Percentiles rank a stretch among this genome's conserved stretches.
These are phyloP conservation scores for Netelia inedita DNA, from an alignment of 2,888 invertebrate species.

Conservation along the genomic window DNA sequence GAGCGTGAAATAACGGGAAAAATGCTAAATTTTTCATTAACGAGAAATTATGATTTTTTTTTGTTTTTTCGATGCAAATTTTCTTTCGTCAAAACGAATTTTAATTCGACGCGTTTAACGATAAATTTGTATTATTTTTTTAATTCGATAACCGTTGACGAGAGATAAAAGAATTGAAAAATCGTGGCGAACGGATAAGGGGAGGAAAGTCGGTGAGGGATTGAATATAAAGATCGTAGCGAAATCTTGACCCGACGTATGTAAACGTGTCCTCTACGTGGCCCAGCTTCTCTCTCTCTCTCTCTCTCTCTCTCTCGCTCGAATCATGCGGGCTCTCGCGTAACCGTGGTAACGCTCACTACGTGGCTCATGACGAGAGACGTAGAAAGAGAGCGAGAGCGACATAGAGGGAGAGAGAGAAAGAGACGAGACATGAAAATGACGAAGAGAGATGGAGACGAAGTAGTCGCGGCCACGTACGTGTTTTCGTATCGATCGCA, in stretches of 20 bases:
- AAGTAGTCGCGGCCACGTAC: conserved; percentile 58
- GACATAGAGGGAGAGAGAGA: conserved; percentile 20
- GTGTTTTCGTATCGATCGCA: conserved; percentile 58
- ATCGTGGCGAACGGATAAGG: neutral
- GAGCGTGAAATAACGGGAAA: no score
- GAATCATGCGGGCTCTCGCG: conserved; percentile 54
- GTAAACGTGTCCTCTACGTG: conserved; percentile 18
- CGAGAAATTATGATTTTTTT: neutral
- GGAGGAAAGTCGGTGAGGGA: neutral
- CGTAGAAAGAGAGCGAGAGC: conserved; percentile 14
- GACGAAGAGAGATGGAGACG: conserved; percentile 13
- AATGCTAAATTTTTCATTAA: no score
- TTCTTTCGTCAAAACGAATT: neutral
- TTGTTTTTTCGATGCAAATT: neutral
- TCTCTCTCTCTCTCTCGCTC: conserved; percentile 16
- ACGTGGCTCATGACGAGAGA: conserved; percentile 38
- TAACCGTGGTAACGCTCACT: conserved; percentile 57
- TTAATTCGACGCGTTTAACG: neutral
- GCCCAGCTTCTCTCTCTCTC: conserved; percentile 8
- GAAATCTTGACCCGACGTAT: conserved; percentile 12
- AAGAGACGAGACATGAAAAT: conserved; percentile 10
- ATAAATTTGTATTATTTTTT: neutral
- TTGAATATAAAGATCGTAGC: neutral
- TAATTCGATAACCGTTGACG: neutral
- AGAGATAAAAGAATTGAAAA: neutral